Evolutionary conservation across 2,888 invertebrate genomes (phyloP).

Genomic region (Tetrapedia diversipes): DNA sequence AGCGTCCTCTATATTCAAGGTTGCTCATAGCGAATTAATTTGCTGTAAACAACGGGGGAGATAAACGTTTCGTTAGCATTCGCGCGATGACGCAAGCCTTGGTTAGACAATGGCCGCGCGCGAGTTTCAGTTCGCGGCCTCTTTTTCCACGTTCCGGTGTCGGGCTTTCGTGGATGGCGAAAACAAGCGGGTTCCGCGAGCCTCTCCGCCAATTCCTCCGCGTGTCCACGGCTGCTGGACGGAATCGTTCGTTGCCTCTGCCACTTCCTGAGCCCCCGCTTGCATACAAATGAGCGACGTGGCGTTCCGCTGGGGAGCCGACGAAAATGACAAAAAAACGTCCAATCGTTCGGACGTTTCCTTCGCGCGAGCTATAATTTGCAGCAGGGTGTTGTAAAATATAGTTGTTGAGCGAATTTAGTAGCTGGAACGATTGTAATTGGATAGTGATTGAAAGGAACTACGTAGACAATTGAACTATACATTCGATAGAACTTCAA

Average conservation of each 20-base stretch:
- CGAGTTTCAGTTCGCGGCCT: slow-evolving; percentile 29
- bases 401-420: background rate
- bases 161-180: slow-evolving; percentile 13
- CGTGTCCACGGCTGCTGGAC: background rate
- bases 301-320: background rate
- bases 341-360: slow-evolving; percentile 11
- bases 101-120: slow-evolving; percentile 55
- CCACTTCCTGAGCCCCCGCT: slow-evolving; percentile 9
- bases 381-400: background rate
- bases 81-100: slow-evolving; percentile 59
- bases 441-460: background rate
- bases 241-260: slow-evolving; percentile 24
- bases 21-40: slow-evolving; percentile 58
- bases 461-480: background rate
- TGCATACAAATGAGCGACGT: slow-evolving; percentile 32
- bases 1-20: slow-evolving; percentile 54
- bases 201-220: background rate
- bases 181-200: background rate
- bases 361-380: slow-evolving; percentile 13
- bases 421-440: background rate
- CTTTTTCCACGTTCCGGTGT: slow-evolving; percentile 40
- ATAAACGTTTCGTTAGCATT: slow-evolving; percentile 66
- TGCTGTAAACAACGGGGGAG: slow-evolving; percentile 47
- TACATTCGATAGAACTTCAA: no score
- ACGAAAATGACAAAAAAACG: background rate